A percentile compares a stretch with the other conserved stretches of the same genome.
Conservation (phyloP, 2,797 vertebrate species). For the Columba guinea region DNA sequence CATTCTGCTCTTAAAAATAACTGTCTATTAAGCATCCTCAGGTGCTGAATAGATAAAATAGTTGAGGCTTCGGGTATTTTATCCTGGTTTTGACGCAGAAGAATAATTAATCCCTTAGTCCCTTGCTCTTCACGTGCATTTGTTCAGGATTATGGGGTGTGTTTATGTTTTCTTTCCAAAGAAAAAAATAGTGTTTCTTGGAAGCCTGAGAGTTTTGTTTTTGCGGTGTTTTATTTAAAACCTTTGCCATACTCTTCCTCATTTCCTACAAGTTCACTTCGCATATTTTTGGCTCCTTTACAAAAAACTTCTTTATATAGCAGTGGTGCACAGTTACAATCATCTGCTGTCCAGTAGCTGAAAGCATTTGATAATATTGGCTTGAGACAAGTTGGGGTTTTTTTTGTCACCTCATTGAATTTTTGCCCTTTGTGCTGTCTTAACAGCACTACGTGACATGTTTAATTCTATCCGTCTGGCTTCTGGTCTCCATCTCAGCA, state of each 20-base stretch:
- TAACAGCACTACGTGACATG: background rate
- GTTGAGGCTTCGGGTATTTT: slow-evolving; percentile 3
- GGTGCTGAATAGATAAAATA: background rate
- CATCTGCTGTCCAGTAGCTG: background rate
- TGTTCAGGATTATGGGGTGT: background rate
- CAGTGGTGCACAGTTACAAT: background rate
- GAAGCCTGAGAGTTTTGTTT: slow-evolving; percentile 36
- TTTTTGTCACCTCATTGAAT: background rate
- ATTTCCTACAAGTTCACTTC: slow-evolving; percentile 1
- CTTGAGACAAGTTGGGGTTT: background rate
- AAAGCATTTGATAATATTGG: background rate
- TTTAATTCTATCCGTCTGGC: background rate
- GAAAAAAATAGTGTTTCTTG: background rate
- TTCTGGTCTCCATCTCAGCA: background rate
- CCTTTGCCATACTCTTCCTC: background rate
- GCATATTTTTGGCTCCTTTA: slow-evolving; percentile 6
- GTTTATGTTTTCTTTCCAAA: background rate
- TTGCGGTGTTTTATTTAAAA: slow-evolving; percentile 14
- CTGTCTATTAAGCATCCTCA: background rate
- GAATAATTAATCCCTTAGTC: slow-evolving; percentile 27
- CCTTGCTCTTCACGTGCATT: slow-evolving; percentile 11
- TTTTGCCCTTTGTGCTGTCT: background rate
- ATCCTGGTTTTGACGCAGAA: background rate
- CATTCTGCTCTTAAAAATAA: background rate
- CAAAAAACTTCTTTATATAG: background rate